A percentile compares a stretch with the other conserved stretches of the same genome.
phyloP scores from a whole-genome alignment of 1,140 invertebrate species.

The Sweltsa coloradensis region DNA sequence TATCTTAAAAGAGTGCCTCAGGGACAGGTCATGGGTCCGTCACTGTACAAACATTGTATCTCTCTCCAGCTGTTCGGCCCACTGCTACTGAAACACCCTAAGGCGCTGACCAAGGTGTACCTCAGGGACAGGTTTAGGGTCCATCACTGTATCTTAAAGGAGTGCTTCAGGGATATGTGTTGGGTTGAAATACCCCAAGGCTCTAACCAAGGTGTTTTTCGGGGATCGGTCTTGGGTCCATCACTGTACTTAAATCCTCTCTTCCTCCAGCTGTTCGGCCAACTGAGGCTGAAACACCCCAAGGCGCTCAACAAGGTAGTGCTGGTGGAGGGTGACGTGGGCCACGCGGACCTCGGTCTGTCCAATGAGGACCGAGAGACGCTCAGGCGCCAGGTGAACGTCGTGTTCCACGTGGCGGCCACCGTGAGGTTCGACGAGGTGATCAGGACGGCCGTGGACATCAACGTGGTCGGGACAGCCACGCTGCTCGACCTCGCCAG shows the following conservation, averaged over 20 bases:
- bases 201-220: too few species aligned
- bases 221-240: too few species aligned
- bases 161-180: too few species aligned
- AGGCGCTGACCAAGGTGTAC: too few species aligned
- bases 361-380: slow-evolving; percentile 15
- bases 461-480: slow-evolving; percentile 34
- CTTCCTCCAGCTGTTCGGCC: slow-evolving; percentile 39
- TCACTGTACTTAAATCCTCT: neutral
- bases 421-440: slow-evolving; percentile 80
- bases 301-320: slow-evolving; percentile 44
- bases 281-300: slow-evolving; percentile 30
- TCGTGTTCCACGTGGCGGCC: slow-evolving; percentile 72
- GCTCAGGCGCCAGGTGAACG: slow-evolving; percentile 12
- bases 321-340: slow-evolving; percentile 52
- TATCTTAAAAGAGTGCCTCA: too few species aligned
- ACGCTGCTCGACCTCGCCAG: slow-evolving; percentile 39
- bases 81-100: too few species aligned
- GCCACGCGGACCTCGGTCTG: slow-evolving; percentile 42
- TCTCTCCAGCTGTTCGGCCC: too few species aligned
- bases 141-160: too few species aligned
- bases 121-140: too few species aligned
- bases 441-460: slow-evolving; percentile 45
- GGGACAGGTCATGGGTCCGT: too few species aligned
- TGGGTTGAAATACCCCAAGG: too few species aligned
- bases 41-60: too few species aligned